Conservation (phyloP, 2,888 invertebrate genomes). For the Heliconius aoede region DNA sequence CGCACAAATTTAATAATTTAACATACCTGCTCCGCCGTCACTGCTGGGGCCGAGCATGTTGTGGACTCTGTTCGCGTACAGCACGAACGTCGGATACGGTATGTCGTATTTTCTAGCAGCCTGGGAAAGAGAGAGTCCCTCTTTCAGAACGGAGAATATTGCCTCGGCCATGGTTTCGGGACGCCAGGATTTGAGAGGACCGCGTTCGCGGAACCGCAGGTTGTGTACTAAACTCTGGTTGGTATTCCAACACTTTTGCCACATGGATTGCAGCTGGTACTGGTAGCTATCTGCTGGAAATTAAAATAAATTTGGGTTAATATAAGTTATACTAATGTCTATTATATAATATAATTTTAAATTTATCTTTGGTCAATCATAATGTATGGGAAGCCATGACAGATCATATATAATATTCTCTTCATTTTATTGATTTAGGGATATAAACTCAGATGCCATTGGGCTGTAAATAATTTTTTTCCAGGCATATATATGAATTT, state of each 20-base stretch:
- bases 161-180: slow-evolving; percentile 98
- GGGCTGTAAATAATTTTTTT: neutral
- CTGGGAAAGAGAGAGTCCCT: slow-evolving; percentile 94
- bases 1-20: slow-evolving; percentile 46
- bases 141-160: slow-evolving; percentile 95
- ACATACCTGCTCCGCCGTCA: slow-evolving; percentile 93
- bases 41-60: slow-evolving; percentile 97
- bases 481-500: too few relatives aligned
- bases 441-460: neutral
- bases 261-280: slow-evolving; percentile 96
- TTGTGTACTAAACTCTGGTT: slow-evolving; percentile 96
- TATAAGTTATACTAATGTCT: slow-evolving; percentile 9
- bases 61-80: slow-evolving; percentile 96
- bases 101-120: slow-evolving; percentile 97
- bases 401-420: neutral
- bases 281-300: slow-evolving; percentile 95
- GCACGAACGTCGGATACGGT: slow-evolving; percentile 96
- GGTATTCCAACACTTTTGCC: slow-evolving; percentile 98
- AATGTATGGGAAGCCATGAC: neutral
- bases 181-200: slow-evolving; percentile 96
- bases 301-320: slow-evolving; percentile 52
- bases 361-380: neutral
- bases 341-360: too few relatives aligned
- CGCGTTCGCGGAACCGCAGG: slow-evolving; percentile 94
- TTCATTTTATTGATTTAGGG: neutral